Conservation (phyloP, 2,888 invertebrate species). For the Branchinecta sandiegonensis region DNA sequence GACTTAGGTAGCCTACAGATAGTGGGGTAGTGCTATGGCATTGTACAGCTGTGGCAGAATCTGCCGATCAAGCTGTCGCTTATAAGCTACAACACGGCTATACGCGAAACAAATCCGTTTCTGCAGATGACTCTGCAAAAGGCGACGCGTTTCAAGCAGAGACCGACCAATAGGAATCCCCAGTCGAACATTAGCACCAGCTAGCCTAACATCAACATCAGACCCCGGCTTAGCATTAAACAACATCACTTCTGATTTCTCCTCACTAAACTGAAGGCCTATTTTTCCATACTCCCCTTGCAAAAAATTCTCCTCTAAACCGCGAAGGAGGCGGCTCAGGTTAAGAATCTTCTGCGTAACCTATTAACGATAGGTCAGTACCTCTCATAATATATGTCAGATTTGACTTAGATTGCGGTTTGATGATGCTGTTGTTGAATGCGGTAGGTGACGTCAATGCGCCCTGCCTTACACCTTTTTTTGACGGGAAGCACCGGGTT, state of each 20-base stretch:
- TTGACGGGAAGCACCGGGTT: constrained; percentile 12
- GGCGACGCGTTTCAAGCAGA: constrained; percentile 5
- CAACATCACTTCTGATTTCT: too few relatives aligned
- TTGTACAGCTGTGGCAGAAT: neutral
- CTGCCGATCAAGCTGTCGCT: too few relatives aligned
- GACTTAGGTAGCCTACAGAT: neutral
- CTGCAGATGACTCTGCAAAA: constrained; percentile 7
- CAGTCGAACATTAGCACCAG: constrained; percentile 8
- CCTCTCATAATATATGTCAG: too few relatives aligned
- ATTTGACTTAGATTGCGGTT: too few relatives aligned
- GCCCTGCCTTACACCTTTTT: constrained; percentile 6
- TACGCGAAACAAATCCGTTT: neutral
- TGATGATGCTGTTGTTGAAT: too few relatives aligned
- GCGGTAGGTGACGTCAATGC: too few relatives aligned
- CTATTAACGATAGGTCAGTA: too few relatives aligned
- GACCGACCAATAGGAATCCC: too few relatives aligned
- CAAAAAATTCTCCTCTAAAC: constrained; percentile 1
- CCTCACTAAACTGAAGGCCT: neutral
- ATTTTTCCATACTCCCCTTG: neutral
- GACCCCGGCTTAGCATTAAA: constrained; percentile 3
- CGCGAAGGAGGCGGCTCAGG: too few relatives aligned
- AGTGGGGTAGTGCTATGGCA: constrained; percentile 2
- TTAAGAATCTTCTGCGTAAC: too few relatives aligned
- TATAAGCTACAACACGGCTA: constrained; percentile 11
- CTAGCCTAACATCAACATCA: constrained; percentile 7